A percentile compares a stretch with the other conserved stretches of the same genome.
Evolutionary conservation across 2,888 invertebrate species (phyloP).

Genomic region (Ryuthela nishihirai): DNA sequence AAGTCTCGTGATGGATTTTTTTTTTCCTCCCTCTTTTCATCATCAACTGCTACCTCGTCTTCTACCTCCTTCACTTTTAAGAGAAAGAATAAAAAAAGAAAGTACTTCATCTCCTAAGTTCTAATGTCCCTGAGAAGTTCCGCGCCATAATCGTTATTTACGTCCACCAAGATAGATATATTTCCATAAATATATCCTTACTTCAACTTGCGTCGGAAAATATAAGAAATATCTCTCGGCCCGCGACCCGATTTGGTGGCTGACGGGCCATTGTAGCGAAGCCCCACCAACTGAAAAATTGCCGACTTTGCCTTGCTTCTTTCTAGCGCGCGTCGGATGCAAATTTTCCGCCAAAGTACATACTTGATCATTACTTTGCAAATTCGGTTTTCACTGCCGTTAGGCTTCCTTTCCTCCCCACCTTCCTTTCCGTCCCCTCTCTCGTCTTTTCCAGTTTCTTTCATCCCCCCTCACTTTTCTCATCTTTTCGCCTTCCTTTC

Average conservation of each 20-base stretch:
- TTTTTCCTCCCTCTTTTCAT: no score
- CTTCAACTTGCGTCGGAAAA: conserved; percentile 8
- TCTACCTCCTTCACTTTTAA: no score
- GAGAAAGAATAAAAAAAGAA: no score
- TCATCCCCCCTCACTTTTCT: no score
- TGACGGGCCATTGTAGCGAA: conserved; percentile 9
- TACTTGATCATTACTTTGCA: conserved; percentile 32
- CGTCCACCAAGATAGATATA: conserved; percentile 18
- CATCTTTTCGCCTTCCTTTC: no score
- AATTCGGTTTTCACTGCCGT: conserved; percentile 26
- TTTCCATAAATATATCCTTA: conserved; percentile 33
- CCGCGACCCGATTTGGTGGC: no score
- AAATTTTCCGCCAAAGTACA: conserved; percentile 14
- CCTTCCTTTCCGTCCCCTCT: conserved; percentile 8
- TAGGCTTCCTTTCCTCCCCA: conserved; percentile 9
- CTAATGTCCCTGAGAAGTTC: conserved; percentile 21
- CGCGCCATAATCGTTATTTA: conserved; percentile 31
- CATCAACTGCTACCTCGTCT: no score
- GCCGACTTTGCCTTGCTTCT: conserved; percentile 8
- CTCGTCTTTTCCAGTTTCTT: conserved; percentile 17
- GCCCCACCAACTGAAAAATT: not conserved
- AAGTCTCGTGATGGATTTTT: no score
- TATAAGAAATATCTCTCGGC: no score
- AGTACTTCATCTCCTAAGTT: conserved; percentile 27
- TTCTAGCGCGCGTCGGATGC: no score